Percentiles rank a stretch among this genome's conserved stretches.
Conservation (phyloP, 1,140 invertebrate species). For the Berghia stephanieae region DNA sequence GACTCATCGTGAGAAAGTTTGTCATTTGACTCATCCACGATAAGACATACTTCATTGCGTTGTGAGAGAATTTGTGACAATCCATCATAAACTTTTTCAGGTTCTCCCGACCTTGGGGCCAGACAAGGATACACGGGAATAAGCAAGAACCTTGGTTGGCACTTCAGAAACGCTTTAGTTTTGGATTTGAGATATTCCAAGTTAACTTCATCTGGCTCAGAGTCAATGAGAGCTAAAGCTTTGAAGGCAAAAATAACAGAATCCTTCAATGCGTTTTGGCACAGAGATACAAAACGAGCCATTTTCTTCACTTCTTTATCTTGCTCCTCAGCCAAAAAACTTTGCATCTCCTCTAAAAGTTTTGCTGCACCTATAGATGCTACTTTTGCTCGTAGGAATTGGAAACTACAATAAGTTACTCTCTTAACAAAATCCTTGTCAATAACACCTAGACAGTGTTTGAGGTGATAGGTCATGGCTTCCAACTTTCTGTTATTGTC, state of each 20-base stretch:
- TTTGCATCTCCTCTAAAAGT: conserved; percentile 40
- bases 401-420: conserved; percentile 49
- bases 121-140: conserved; percentile 50
- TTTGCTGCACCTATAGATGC: conserved; percentile 37
- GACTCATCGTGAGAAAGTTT: not conserved
- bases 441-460: conserved; percentile 35
- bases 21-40: not conserved
- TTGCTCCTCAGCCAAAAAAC: conserved; percentile 37
- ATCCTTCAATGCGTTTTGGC: conserved; percentile 34
- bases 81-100: conserved; percentile 18
- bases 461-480: conserved; percentile 52
- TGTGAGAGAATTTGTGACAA: conserved; percentile 18
- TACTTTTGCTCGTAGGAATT: conserved; percentile 46
- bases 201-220: conserved; percentile 22
- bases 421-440: conserved; percentile 38
- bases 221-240: conserved; percentile 41
- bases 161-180: conserved; percentile 36
- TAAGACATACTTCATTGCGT: conserved; percentile 13
- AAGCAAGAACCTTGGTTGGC: conserved; percentile 35
- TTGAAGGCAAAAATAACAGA: conserved; percentile 40
- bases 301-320: conserved; percentile 48
- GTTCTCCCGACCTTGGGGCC: conserved; percentile 36
- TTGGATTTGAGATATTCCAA: conserved; percentile 37
- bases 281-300: conserved; percentile 38
- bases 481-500: conserved; percentile 50